A percentile compares a stretch with the other conserved stretches of the same genome.
Conservation (phyloP, 2,888 invertebrate species). For the Drosophila anceps region DNA sequence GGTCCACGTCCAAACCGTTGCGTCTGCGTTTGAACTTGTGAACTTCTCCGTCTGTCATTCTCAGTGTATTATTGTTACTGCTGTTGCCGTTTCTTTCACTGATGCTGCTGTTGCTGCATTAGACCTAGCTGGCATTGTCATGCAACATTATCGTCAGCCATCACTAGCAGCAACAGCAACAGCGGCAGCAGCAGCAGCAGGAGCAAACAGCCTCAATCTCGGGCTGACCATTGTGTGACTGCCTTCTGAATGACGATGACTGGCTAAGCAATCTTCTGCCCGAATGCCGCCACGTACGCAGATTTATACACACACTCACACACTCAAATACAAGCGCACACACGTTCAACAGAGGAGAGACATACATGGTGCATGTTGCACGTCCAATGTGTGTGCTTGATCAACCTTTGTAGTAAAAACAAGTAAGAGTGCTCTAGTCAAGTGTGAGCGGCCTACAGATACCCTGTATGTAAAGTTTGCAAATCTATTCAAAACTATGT, state of each 20-base stretch:
- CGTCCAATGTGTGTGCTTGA: conserved; percentile 44
- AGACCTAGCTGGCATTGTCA: conserved; percentile 52
- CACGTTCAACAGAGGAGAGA: not conserved
- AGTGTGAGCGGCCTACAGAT: not conserved
- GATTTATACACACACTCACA: conserved; percentile 33
- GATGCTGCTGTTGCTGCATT: conserved; percentile 30
- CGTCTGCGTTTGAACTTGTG: conserved; percentile 68
- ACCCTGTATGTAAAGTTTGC: not conserved
- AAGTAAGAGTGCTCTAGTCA: conserved; percentile 1
- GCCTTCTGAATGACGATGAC: conserved; percentile 50
- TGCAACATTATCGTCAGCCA: conserved; percentile 58
- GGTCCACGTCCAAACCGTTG: conserved; percentile 36
- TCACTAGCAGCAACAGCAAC: conserved; percentile 30
- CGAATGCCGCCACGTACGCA: conserved; percentile 53
- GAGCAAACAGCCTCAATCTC: conserved; percentile 35
- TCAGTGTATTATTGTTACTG: conserved; percentile 41
- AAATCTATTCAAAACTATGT: not conserved
- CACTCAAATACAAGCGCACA: conserved; percentile 1
- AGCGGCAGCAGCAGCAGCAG: conserved; percentile 2
- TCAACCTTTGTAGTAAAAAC: conserved; percentile 52
- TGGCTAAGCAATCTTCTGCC: conserved; percentile 48
- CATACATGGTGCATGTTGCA: conserved; percentile 34
- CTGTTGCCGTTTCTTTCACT: conserved; percentile 19
- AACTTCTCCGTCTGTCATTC: conserved; percentile 61
- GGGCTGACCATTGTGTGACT: conserved; percentile 49